phyloP scores from a whole-genome alignment of 2,113 vertebrate species.

The Larimichthys crocea region DNA sequence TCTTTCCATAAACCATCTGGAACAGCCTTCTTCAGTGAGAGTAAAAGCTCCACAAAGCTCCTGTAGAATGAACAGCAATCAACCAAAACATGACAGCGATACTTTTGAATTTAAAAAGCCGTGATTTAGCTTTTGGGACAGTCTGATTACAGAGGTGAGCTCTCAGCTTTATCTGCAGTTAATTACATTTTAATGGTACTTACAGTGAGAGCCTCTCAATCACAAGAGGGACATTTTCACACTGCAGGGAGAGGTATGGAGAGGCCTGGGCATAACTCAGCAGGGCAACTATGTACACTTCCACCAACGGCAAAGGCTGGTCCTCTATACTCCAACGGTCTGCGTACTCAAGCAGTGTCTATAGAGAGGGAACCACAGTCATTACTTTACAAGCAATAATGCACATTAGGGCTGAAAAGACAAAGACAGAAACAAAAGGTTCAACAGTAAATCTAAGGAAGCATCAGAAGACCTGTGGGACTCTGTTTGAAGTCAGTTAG shows the following conservation, averaged over 20 bases:
- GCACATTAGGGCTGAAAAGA: neutral
- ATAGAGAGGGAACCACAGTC: constrained; percentile 34
- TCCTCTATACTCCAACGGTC: constrained; percentile 92
- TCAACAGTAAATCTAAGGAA: neutral
- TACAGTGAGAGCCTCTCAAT: constrained; percentile 94
- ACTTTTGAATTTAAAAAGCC: neutral
- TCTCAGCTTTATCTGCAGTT: neutral
- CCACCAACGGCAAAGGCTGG: constrained; percentile 91
- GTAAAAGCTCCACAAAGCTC: constrained; percentile 95
- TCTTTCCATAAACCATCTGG: constrained; percentile 90
- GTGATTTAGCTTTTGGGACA: neutral
- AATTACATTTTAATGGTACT: constrained; percentile 78
- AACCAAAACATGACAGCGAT: neutral
- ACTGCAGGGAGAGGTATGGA: constrained; percentile 89
- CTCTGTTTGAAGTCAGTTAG: neutral
- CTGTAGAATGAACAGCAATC: constrained; percentile 75
- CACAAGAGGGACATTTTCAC: constrained; percentile 93
- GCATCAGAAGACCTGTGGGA: neutral
- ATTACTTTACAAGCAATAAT: too few relatives aligned
- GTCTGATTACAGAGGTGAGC: too few relatives aligned
- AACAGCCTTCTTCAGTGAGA: constrained; percentile 90
- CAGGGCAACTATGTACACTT: constrained; percentile 92
- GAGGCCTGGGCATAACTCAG: constrained; percentile 91
- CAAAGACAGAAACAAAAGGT: neutral
- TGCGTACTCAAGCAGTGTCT: constrained; percentile 94